Base-by-base conservation (phyloP, 1,140 invertebrate species). In the Drosophila suzukii region DNA sequence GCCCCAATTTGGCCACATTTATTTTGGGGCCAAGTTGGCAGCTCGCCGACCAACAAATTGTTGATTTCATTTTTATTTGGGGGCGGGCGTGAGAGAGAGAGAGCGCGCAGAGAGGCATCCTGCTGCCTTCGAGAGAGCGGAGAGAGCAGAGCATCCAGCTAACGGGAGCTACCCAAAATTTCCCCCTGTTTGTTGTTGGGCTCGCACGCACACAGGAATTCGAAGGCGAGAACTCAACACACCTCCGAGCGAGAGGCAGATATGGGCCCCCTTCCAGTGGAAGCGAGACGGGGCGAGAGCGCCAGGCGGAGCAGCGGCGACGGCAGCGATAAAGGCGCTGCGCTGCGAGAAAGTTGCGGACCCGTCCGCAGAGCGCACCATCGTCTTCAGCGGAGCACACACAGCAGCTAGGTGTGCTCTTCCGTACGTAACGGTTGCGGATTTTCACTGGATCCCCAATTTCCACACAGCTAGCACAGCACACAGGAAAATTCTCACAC, bases 381-480 rank as follows among this genome's bases (percentile, higher is more conserved):
- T 90, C 86, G 86, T 90, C 78, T 86, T 79, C 81, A 90, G 70
- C 81, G 75, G 81, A 75, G 81, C 86, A 90, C 81, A 84, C 75
- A 75, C 72, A 90, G 70, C 70, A 75, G 73, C 76, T 80, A 90
- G 86, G 79, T 91, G 86, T 90, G 86, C 84, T 88, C 78, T 88
- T 82, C 71, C 73, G 83, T 90, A 77, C 81, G 82, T 86, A 83
- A 78, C 84, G 85, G 84, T 68, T 65, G 47, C 65, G 62, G 70
- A 68, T 68, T 68, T 68, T 68, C 59, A 34, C 65, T 63, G 59
- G 65, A 32, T 46, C 57, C 57, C 56, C 55, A 62, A 59, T 38
- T 62, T 62, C 30, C 55, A 62, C 38, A 62, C 10, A 81, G 27
- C 27, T 10, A 34, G 75, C 74, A 27, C 30, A 58, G 53, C 57